phyloP scores from a whole-genome alignment of 2,113 vertebrate species.

The Perca fluviatilis region DNA sequence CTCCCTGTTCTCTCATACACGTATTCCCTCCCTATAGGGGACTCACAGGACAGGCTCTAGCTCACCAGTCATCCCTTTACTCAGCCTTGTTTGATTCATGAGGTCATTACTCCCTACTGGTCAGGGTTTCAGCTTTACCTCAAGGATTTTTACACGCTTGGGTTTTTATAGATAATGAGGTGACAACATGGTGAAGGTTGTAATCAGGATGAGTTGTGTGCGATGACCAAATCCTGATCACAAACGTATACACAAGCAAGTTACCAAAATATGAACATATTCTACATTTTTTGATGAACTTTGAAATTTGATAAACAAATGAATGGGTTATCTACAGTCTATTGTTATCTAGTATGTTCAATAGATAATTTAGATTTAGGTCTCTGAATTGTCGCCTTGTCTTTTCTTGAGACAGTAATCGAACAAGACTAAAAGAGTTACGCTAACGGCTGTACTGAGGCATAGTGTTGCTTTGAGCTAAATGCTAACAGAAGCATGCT shows the following conservation, averaged over 20 bases:
- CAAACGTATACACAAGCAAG: neutral
- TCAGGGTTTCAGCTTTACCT: slow-evolving; percentile 33
- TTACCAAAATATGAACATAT: neutral
- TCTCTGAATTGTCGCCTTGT: neutral
- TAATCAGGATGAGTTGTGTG: neutral
- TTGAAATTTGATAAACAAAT: neutral
- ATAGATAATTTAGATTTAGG: neutral
- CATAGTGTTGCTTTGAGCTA: no score
- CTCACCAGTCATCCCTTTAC: slow-evolving; percentile 16
- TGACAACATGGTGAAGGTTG: slow-evolving; percentile 9
- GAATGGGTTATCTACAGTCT: neutral
- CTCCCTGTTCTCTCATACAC: slow-evolving; percentile 40
- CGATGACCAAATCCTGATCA: neutral
- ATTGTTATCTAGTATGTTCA: neutral
- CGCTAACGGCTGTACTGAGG: no score
- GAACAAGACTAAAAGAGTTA: neutral
- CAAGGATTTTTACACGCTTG: slow-evolving; percentile 25
- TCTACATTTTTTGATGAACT: neutral
- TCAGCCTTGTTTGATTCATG: slow-evolving; percentile 54
- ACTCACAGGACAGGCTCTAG: slow-evolving; percentile 3
- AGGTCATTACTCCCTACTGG: slow-evolving; percentile 49
- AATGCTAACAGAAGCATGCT: no score
- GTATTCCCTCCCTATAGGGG: slow-evolving; percentile 13
- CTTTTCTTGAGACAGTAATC: neutral
- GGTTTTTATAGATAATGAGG: slow-evolving; percentile 29